A percentile compares a stretch with the other conserved stretches of the same genome.
phyloP scores from a whole-genome alignment of 2,888 invertebrate species.

The Synergus itoensis region DNA sequence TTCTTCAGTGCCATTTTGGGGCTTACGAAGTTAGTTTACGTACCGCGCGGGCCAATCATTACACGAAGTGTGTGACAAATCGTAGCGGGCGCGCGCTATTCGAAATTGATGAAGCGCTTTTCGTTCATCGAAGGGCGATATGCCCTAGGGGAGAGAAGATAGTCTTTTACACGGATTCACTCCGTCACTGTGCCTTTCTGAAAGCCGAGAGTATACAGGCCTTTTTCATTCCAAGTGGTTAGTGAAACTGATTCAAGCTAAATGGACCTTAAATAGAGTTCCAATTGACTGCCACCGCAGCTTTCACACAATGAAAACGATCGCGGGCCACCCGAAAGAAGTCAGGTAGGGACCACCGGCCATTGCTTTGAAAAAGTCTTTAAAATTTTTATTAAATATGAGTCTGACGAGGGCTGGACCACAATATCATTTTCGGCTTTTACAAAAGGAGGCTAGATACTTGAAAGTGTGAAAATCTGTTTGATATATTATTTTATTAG shows the following conservation, averaged over 20 bases:
- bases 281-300: slow-evolving; percentile 62
- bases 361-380: slow-evolving; percentile 36
- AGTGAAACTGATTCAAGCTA: slow-evolving; percentile 68
- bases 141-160: slow-evolving; percentile 40
- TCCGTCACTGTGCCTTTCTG: slow-evolving; percentile 35
- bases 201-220: slow-evolving; percentile 33
- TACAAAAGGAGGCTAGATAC: neutral
- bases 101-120: slow-evolving; percentile 45
- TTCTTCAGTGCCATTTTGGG: slow-evolving; percentile 55
- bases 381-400: slow-evolving; percentile 34
- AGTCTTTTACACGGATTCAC: slow-evolving; percentile 21
- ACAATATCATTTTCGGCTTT: slow-evolving; percentile 14
- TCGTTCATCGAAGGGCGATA: slow-evolving; percentile 28
- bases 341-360: slow-evolving; percentile 39
- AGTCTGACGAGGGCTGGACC: slow-evolving; percentile 5
- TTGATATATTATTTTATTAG: neutral
- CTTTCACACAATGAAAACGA: slow-evolving; percentile 58
- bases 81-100: slow-evolving; percentile 51
- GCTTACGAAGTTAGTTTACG: slow-evolving; percentile 44
- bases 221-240: slow-evolving; percentile 57
- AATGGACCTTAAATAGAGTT: slow-evolving; percentile 72
- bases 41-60: slow-evolving; percentile 43
- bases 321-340: slow-evolving; percentile 36
- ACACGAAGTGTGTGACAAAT: slow-evolving; percentile 56
- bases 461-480: neutral